A percentile compares a stretch with the other conserved stretches of the same genome.
Conservation (phyloP, 2,888 invertebrate species). For the Gastrophysa polygoni region DNA sequence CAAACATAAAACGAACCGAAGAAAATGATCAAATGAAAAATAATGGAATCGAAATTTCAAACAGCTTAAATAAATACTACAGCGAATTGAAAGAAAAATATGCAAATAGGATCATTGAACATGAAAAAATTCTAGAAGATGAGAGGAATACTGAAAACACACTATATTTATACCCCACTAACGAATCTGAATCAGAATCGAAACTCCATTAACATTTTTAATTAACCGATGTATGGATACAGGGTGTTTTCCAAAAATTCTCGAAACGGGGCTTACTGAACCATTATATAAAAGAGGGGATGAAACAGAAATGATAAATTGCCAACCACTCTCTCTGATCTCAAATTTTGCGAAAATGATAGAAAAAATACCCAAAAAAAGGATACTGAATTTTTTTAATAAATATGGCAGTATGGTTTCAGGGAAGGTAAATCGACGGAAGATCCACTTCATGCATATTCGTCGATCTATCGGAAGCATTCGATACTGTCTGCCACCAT, state of each 20-base stretch:
- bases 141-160: background rate
- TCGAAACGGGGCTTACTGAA: background rate
- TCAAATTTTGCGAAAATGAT: background rate
- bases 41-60: no score
- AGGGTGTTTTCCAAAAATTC: no score
- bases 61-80: slow-evolving; percentile 6
- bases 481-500: background rate
- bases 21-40: no score
- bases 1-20: background rate
- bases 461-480: background rate
- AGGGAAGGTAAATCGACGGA: background rate
- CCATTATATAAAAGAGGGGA: background rate
- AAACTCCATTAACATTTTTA: no score
- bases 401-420: no score
- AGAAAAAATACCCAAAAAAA: no score
- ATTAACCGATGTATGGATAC: no score
- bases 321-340: background rate
- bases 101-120: background rate
- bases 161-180: no score
- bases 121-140: background rate
- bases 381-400: background rate
- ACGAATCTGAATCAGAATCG: background rate
- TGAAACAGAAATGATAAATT: no score
- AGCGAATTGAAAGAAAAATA: background rate
- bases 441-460: background rate